Percentiles rank a stretch among this genome's conserved stretches.
These are phyloP conservation scores for Drosophila histrio DNA, from an alignment of 2,888 invertebrate species.

Conservation along the genomic window DNA sequence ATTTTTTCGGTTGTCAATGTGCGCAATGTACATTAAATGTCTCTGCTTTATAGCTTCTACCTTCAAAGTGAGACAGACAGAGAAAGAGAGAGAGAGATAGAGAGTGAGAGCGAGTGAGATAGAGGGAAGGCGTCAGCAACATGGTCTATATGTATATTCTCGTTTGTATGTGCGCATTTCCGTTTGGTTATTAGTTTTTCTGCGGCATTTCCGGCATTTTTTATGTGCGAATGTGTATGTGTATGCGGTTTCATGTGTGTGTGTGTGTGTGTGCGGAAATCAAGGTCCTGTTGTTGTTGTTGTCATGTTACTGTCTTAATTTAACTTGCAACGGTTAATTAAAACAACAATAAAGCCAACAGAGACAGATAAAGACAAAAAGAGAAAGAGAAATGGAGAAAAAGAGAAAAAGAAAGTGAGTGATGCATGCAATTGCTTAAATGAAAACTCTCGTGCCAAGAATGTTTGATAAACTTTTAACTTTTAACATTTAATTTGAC, in stretches of 20 bases:
- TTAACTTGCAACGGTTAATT: conserved; percentile 72
- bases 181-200: conserved; percentile 78
- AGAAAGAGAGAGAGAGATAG: background rate
- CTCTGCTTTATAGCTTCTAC: conserved; percentile 75
- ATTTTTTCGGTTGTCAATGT: conserved; percentile 66
- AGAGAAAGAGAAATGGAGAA: background rate
- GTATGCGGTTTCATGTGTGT: conserved; percentile 29
- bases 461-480: conserved; percentile 2
- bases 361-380: background rate
- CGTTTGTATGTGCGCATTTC: conserved; percentile 69
- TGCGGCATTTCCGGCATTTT: conserved; percentile 70
- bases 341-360: conserved; percentile 56
- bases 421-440: conserved; percentile 14
- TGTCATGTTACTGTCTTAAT: conserved; percentile 75
- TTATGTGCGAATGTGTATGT: conserved; percentile 33
- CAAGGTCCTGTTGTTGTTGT: conserved; percentile 34
- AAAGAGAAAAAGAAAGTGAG: too few relatives aligned
- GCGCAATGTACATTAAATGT: conserved; percentile 68
- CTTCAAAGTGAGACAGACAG: conserved; percentile 27
- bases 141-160: conserved; percentile 1
- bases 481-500: background rate
- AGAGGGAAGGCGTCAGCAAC: background rate
- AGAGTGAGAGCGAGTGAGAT: background rate
- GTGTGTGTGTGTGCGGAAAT: conserved; percentile 33
- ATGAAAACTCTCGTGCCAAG: conserved; percentile 14